Evolutionary conservation across 2,113 vertebrate genomes (phyloP).

Genomic region (Phycodurus eques): DNA sequence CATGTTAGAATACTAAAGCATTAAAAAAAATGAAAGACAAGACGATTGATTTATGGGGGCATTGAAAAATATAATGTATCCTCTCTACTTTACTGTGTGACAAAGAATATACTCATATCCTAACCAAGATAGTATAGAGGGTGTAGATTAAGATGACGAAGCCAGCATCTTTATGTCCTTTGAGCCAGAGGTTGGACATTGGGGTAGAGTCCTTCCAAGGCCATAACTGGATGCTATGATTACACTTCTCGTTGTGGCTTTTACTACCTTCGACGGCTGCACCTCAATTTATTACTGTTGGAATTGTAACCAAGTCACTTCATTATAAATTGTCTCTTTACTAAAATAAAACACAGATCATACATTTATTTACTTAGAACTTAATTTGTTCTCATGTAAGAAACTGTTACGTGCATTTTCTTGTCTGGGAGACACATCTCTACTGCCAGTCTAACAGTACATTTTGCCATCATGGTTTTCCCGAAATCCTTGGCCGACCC

Average conservation of each 20-base stretch:
- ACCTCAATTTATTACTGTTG: slow-evolving; percentile 51
- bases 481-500: neutral
- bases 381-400: neutral
- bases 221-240: slow-evolving; percentile 30
- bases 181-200: slow-evolving; percentile 29
- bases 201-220: slow-evolving; percentile 35
- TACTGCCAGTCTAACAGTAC: neutral
- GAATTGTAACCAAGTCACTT: slow-evolving; percentile 33
- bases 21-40: neutral
- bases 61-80: slow-evolving; percentile 24
- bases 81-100: slow-evolving; percentile 4
- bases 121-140: slow-evolving; percentile 17
- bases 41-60: slow-evolving; percentile 34
- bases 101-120: slow-evolving; percentile 20
- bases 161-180: slow-evolving; percentile 39
- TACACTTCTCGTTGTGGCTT: slow-evolving; percentile 49
- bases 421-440: neutral
- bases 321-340: neutral
- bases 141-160: slow-evolving; percentile 42
- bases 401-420: neutral
- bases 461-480: neutral
- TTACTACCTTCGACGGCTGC: slow-evolving; percentile 35
- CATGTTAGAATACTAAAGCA: slow-evolving; percentile 17
- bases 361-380: neutral
- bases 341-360: neutral